Evolutionary conservation across 2,888 invertebrate genomes (phyloP), one percentile per base, ranked within the genome.

Genomic region (Maniola hyperantus): DNA sequence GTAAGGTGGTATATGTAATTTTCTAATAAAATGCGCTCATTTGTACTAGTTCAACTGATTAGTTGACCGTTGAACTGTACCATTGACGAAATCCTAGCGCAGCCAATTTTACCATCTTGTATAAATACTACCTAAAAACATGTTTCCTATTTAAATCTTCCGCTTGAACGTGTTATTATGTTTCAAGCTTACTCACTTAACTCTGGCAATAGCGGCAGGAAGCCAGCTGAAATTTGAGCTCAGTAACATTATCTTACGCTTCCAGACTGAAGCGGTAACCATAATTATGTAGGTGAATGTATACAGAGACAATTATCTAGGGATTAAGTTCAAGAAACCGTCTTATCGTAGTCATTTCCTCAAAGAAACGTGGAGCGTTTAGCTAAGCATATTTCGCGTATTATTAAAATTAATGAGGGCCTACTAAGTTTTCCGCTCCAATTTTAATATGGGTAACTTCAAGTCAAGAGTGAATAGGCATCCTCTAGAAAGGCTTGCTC

Each of bases 321-420:
- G 51, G 63, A 69, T 63, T 66, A 60, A 44, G 6, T 50, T 20
- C 33, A 39, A 20, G n/a, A 57, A 48, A 66, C 55, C 55, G 39
- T 61, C 64, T 66, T 66, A n/a, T n/a, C n/a, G n/a, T n/a, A 62
- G 60, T 64, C 44, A 36, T 64, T 64, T 64, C 66, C 26, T 65
- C 61, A 42, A 64, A 65, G 44, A 39, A 53, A n/a, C 18, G 51
- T 6, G n/a, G 39, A 57, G 48, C 42, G 48, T 36, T 44, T 15
- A 34, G 26, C 44, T 51, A 42, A 62, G 61, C 50, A 42, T 34
- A 66, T 62, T 62, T 66, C 39, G 20, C 54, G 59, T 60, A 46
- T 42, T 65, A 57, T 64, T 64, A 50, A 36, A 48, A 11, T 62
- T 66, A 62, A 58, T 51, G 57, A 26, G 26, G 26, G n/a, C n/a